Conservation (phyloP, 2,888 invertebrate genomes). For the Callinectes sapidus region DNA sequence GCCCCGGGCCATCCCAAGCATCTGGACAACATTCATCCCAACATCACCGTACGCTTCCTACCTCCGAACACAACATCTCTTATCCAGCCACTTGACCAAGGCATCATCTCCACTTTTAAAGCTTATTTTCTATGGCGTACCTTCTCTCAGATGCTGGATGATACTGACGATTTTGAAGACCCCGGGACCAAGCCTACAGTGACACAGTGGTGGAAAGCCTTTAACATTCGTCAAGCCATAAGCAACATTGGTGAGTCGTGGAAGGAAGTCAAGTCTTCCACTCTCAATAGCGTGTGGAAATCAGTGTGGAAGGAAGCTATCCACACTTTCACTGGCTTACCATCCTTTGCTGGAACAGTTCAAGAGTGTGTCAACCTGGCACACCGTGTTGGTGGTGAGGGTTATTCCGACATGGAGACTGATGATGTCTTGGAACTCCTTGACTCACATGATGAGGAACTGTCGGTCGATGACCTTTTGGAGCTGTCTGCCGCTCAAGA, state of each 20-base stretch:
- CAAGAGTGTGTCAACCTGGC: not conserved
- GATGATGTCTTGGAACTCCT: not conserved
- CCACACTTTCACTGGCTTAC: not conserved
- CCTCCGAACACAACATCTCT: constrained; percentile 46
- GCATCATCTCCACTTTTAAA: constrained; percentile 72
- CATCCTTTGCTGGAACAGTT: not conserved
- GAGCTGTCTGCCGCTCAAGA: not conserved
- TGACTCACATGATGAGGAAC: constrained; percentile 38
- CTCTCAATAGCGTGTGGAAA: constrained; percentile 1
- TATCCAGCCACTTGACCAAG: constrained; percentile 22
- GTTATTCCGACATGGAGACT: not conserved
- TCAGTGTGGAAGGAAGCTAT: constrained; percentile 12
- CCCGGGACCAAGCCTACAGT: constrained; percentile 45
- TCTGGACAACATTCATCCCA: not conserved
- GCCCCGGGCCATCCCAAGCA: not conserved
- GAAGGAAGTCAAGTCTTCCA: constrained; percentile 54
- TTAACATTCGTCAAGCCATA: constrained; percentile 72
- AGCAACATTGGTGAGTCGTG: constrained; percentile 64
- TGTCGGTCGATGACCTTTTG: constrained; percentile 33
- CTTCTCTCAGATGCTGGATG: constrained; percentile 55
- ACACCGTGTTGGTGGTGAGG: not conserved
- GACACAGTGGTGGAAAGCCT: constrained; percentile 71
- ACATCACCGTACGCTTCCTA: not conserved
- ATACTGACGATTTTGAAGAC: constrained; percentile 35
- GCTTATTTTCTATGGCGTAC: constrained; percentile 67